Percentiles rank a stretch among this genome's conserved stretches.
phyloP scores from a whole-genome alignment of 2,113 vertebrate species.

The Micronycteris hirsuta region DNA sequence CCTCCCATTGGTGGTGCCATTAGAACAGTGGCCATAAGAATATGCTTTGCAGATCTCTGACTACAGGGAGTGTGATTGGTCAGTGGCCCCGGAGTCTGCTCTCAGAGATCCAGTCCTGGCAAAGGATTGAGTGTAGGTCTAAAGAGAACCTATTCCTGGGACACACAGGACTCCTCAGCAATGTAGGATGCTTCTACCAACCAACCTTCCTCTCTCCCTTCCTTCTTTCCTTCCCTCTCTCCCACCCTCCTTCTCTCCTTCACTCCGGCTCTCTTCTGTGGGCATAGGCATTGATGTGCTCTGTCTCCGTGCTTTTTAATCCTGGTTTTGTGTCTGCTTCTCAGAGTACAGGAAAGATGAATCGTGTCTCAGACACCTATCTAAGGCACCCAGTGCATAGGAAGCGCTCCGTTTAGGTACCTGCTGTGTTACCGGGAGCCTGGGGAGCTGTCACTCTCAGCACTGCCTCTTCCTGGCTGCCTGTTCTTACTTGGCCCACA shows the following conservation, averaged over 20 bases:
- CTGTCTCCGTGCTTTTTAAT: neutral
- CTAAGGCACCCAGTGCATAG: neutral
- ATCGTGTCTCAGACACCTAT: neutral
- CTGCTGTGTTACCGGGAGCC: neutral
- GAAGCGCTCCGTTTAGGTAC: fast-evolving
- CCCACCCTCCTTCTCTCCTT: neutral
- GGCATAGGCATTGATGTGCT: neutral
- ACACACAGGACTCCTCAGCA: neutral
- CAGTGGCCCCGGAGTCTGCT: neutral
- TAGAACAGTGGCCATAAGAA: neutral
- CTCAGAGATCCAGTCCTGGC: neutral
- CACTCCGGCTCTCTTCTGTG: neutral
- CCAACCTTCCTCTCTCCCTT: neutral
- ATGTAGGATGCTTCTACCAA: neutral
- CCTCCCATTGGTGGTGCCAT: neutral
- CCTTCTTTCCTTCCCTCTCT: fast-evolving
- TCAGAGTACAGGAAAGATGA: neutral
- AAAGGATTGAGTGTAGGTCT: neutral
- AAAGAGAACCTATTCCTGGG: neutral
- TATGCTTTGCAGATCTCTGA: neutral
- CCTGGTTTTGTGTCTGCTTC: neutral
- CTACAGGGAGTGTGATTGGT: neutral
- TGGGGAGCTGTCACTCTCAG: neutral
- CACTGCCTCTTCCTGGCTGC: neutral
- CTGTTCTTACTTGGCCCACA: neutral